Evolutionary conservation across 2,797 vertebrate genomes (phyloP).

Genomic region (Morelia viridis): DNA sequence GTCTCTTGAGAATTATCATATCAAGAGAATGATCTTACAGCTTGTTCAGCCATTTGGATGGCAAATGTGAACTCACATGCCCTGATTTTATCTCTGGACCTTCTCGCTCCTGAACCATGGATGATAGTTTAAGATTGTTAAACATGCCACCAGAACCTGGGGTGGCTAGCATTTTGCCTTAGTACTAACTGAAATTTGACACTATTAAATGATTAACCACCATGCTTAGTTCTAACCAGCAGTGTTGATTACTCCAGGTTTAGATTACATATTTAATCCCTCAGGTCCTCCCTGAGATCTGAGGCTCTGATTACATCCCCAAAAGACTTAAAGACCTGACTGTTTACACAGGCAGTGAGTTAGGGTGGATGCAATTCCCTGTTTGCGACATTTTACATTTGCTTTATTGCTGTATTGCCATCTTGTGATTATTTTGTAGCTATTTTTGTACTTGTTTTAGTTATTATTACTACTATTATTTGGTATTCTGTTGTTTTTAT

Average conservation of each 20-base stretch:
- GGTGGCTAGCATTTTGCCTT: neutral
- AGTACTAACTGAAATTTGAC: neutral
- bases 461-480: neutral
- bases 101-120: neutral
- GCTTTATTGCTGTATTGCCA: neutral
- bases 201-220: neutral
- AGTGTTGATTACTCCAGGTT: neutral
- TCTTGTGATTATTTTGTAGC: neutral
- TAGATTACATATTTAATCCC: neutral
- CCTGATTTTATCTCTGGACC: neutral
- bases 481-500: too few species aligned
- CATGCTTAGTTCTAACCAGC: neutral
- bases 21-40: neutral
- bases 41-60: neutral
- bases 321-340: neutral
- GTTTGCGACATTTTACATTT: neutral
- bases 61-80: neutral
- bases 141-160: neutral
- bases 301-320: neutral
- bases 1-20: neutral
- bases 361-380: neutral
- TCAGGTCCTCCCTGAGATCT: neutral
- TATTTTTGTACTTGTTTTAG: neutral
- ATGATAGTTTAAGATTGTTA: neutral
- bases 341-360: neutral